These are phyloP conservation scores for Acleris cristana DNA, from an alignment of 2,888 invertebrate genomes.

Conservation along the genomic window DNA sequence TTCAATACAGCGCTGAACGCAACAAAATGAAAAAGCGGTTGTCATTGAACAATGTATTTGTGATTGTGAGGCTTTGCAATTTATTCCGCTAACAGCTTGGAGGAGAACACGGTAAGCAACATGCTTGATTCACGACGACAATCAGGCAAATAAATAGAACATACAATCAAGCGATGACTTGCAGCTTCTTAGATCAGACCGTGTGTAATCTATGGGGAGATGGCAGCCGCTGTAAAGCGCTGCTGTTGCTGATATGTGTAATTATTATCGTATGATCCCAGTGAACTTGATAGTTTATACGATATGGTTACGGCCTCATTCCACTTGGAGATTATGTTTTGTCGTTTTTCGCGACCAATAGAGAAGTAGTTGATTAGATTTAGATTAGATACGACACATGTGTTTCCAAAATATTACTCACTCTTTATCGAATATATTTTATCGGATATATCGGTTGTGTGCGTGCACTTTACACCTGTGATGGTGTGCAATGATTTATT, in stretches of 20 bases:
- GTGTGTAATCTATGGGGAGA: not conserved
- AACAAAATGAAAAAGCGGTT: conserved; percentile 33
- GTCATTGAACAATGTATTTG: conserved; percentile 31
- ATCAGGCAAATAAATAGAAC: conserved; percentile 19
- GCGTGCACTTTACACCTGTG: no score
- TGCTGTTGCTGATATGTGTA: conserved; percentile 4
- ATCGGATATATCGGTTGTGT: not conserved
- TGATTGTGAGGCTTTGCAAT: conserved; percentile 38
- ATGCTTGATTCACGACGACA: conserved; percentile 42
- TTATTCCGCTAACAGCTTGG: conserved; percentile 39
- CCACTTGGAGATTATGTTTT: conserved; percentile 18
- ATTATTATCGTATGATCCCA: conserved; percentile 34
- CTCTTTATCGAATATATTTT: not conserved
- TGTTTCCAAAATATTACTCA: conserved; percentile 4
- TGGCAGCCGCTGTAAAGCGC: conserved; percentile 9
- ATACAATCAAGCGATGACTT: conserved; percentile 15
- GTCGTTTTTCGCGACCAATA: not conserved
- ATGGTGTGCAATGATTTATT: no score
- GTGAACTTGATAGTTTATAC: conserved; percentile 28
- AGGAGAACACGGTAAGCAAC: conserved; percentile 43
- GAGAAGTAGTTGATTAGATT: conserved; percentile 5
- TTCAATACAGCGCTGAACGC: conserved; percentile 38
- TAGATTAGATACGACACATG: not conserved
- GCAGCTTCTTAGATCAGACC: conserved; percentile 6
- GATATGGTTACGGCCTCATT: conserved; percentile 21